Base-by-base conservation (phyloP, 2,888 invertebrate genomes). In the Hipparchia semele region DNA sequence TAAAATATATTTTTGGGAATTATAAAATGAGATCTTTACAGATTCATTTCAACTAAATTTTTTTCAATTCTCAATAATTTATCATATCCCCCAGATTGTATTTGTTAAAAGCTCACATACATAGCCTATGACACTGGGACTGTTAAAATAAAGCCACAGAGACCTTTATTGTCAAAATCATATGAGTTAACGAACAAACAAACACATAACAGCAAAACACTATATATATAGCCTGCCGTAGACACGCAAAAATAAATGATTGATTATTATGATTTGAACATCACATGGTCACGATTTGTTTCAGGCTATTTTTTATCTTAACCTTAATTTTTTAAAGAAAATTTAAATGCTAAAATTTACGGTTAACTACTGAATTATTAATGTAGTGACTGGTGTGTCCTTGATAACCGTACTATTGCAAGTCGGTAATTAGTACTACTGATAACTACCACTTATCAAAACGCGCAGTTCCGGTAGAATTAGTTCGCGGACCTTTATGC, bases 361-460 rank as follows among this genome's bases (percentile, higher is more conserved):
- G 45, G 54, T 58, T 62, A 64, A 53, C 56, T 68, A 64, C 53
- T 71, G 60, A 69, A 71, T 73, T 73, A 75, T 68, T 68, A 62
- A 73, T 71, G 62, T 39, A 58, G 73, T 73, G 69, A 69, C 69
- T 71, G 54, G 73, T 64, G 60, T 73, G 72, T 72, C 75, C 75
- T 76, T 76, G 75, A 74, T 70, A 70, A 72, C 46, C 70, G 58
- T 71, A 67, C 68, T 70, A 64, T 72, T 64, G 23, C 49, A 72
- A 72, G 70, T 73, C 70, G 46, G 64, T 74, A 76, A 73, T 75
- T 70, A 73, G 39, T 39, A 39, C 72, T 39, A 39, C 72, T 75
- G 66, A 73, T 72, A 73, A 74, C 70, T 74, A 74, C 64, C 68
- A 70, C 60, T 72, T 74, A 72, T 73, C 75, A 72, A 61, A 76